Evolutionary conservation across 2,113 vertebrate species (phyloP).

Genomic region (Charina bottae): DNA sequence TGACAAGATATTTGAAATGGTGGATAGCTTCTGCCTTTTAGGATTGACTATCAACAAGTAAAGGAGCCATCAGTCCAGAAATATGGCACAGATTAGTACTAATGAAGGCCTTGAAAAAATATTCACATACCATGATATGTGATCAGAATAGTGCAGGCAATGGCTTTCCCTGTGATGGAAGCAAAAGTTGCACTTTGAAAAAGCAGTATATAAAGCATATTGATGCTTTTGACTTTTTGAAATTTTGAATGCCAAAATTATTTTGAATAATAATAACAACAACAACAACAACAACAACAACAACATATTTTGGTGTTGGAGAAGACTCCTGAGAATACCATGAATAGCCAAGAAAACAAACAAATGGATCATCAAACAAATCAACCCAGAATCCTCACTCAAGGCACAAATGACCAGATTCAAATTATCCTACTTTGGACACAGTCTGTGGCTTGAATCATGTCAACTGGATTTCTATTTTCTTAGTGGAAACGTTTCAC

Average conservation of each 20-base stretch:
- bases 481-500: too few relatives aligned
- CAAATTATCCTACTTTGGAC: neutral
- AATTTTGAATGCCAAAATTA: neutral
- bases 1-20: neutral
- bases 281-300: too few relatives aligned
- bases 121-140: neutral
- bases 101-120: neutral
- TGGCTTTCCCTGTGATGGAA: neutral
- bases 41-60: neutral
- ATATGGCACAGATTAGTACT: neutral
- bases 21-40: neutral
- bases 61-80: neutral
- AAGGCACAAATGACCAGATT: neutral
- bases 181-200: neutral
- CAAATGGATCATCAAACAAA: neutral
- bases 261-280: neutral
- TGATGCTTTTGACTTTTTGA: neutral
- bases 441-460: too few relatives aligned
- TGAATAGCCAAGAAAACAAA: neutral
- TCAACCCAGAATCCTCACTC: too few relatives aligned
- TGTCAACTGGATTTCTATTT: too few relatives aligned
- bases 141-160: neutral
- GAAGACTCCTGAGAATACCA: neutral
- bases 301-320: neutral
- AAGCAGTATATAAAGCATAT: neutral